A percentile compares a stretch with the other conserved stretches of the same genome.
phyloP scores from a whole-genome alignment of 2,113 vertebrate species.

The Ictalurus punctatus region DNA sequence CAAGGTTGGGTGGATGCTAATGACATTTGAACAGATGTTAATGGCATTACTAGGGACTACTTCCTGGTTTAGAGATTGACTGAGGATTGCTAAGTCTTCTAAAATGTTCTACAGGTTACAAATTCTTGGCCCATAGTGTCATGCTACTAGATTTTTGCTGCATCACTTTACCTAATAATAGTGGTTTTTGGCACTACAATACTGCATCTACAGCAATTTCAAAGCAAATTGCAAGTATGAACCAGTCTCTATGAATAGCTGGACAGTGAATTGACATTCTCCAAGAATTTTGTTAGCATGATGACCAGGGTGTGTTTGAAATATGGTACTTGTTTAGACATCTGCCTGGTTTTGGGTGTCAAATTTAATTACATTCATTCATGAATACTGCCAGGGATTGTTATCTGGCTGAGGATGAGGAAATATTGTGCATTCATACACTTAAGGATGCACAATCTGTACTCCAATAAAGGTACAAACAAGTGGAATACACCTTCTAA shows the following conservation, averaged over 20 bases:
- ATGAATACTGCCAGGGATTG: constrained; percentile 26
- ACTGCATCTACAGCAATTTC: neutral
- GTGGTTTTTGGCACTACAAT: neutral
- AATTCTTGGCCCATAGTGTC: neutral
- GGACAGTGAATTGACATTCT: constrained; percentile 3
- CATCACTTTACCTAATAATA: neutral
- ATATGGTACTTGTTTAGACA: neutral
- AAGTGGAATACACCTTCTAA: neutral
- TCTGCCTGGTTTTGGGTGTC: constrained; percentile 34
- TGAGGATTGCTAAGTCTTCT: neutral
- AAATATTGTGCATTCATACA: neutral
- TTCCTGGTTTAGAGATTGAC: neutral
- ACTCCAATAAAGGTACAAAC: neutral
- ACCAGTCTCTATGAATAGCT: neutral
- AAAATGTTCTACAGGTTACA: neutral
- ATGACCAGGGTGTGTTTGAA: constrained; percentile 23
- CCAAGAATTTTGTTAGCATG: neutral
- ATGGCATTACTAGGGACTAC: neutral
- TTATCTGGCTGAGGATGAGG: constrained; percentile 1
- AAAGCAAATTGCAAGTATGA: constrained; percentile 28
- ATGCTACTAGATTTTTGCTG: neutral
- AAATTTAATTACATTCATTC: constrained; percentile 33
- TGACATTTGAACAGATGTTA: neutral
- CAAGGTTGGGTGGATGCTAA: neutral
- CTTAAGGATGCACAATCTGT: neutral